These are phyloP conservation scores for Balanococcus diminutus DNA, from an alignment of 2,888 invertebrate genomes.

Conservation along the genomic window DNA sequence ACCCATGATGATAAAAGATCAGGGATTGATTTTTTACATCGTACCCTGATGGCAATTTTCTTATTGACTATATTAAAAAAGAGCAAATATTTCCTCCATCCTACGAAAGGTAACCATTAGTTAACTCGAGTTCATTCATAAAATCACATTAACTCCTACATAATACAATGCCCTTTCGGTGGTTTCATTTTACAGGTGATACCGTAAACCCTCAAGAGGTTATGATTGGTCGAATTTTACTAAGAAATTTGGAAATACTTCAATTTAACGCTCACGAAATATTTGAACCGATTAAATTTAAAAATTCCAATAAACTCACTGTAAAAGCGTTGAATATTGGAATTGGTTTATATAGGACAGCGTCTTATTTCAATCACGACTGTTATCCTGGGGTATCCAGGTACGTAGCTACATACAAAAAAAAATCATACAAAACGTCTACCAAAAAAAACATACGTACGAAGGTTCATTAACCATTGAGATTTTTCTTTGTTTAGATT, in stretches of 20 bases:
- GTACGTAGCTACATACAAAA: too few species aligned
- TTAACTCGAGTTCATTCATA: too few species aligned
- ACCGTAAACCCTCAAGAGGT: conserved; percentile 58
- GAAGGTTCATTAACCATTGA: too few species aligned
- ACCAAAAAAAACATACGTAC: too few species aligned
- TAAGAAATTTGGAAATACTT: conserved; percentile 75
- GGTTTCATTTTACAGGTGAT: conserved; percentile 15
- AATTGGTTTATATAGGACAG: conserved; percentile 77
- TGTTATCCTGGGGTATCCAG: conserved; percentile 79
- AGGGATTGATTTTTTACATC: conserved; percentile 74
- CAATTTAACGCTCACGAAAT: conserved; percentile 89
- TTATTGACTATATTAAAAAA: conserved; percentile 74
- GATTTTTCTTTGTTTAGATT: conserved; percentile 65
- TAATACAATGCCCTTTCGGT: neutral
- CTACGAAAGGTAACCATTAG: neutral
- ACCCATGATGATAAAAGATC: conserved; percentile 69
- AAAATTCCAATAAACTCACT: conserved; percentile 57
- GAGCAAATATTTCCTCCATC: conserved; percentile 67
- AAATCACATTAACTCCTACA: neutral
- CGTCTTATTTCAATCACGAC: conserved; percentile 82
- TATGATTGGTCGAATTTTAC: conserved; percentile 69
- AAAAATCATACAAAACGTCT: too few species aligned
- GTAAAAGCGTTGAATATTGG: conserved; percentile 69
- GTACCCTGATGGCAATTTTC: conserved; percentile 79
- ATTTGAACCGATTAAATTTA: conserved; percentile 65